Conservation (phyloP, 2,888 invertebrate genomes). For the Apamea epomidion region DNA sequence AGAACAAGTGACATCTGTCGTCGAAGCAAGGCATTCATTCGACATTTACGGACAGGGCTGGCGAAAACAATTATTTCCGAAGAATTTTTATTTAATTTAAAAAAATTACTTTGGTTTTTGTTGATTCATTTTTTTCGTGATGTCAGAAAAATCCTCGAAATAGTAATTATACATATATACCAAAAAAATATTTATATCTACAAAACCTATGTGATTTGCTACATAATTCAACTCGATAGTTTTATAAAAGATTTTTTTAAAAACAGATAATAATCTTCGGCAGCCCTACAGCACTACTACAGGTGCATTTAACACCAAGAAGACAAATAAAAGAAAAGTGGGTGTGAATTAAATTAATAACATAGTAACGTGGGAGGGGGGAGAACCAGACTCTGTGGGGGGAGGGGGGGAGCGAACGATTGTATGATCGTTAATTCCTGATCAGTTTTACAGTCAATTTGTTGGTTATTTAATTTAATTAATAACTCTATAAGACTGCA, state of each 20-base stretch:
- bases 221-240: neutral
- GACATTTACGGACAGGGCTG: slow-evolving; percentile 27
- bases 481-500: neutral
- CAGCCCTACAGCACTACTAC: slow-evolving; percentile 59
- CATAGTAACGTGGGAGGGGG: slow-evolving; percentile 49
- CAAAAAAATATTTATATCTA: neutral
- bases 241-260: neutral
- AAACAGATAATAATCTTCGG: slow-evolving; percentile 2
- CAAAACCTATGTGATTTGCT: neutral
- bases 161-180: neutral
- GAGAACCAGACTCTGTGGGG: slow-evolving; percentile 11
- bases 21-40: slow-evolving; percentile 22
- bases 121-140: neutral
- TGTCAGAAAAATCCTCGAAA: neutral
- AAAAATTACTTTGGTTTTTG: neutral
- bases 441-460: slow-evolving; percentile 29
- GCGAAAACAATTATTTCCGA: neutral
- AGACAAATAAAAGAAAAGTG: slow-evolving; percentile 70
- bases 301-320: slow-evolving; percentile 67
- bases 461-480: slow-evolving; percentile 33
- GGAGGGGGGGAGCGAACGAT: neutral
- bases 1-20: slow-evolving; percentile 75
- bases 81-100: neutral
- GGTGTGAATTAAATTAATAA: slow-evolving; percentile 74
- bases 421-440: slow-evolving; percentile 13